Conservation (phyloP, 2,113 vertebrate genomes). For the Sterrhoptilus dennistouni region DNA sequence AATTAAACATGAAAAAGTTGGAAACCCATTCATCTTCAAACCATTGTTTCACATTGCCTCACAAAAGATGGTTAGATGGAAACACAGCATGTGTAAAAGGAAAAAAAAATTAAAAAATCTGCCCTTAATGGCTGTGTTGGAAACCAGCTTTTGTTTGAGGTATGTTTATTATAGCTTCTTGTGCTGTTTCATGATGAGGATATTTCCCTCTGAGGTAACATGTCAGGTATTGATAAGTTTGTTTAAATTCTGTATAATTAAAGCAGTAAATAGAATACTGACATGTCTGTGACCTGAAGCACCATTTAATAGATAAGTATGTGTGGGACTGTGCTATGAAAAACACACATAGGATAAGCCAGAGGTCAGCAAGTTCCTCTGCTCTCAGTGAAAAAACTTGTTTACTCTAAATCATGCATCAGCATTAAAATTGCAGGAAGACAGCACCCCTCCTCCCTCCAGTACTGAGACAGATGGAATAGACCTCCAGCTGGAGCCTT, state of each 20-base stretch:
- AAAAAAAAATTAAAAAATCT: slow-evolving; percentile 19
- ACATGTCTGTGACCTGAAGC: slow-evolving; percentile 19
- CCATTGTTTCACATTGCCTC: slow-evolving; percentile 16
- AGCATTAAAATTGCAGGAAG: slow-evolving; percentile 37
- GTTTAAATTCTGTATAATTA: slow-evolving; percentile 44
- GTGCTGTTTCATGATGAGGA: background rate
- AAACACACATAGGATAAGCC: background rate
- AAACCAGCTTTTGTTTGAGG: slow-evolving; percentile 44
- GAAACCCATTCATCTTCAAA: background rate
- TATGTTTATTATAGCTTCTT: background rate
- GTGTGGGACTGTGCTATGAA: background rate
- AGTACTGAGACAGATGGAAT: slow-evolving; percentile 54
- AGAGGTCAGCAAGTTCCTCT: slow-evolving; percentile 47
- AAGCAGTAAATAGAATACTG: slow-evolving; percentile 52
- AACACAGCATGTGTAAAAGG: slow-evolving; percentile 30
- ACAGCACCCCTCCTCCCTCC: slow-evolving; percentile 7
- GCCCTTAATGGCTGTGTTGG: background rate
- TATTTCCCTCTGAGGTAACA: slow-evolving; percentile 16
- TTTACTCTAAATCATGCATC: slow-evolving; percentile 40
- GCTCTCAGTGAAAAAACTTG: background rate
- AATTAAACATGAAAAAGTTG: slow-evolving; percentile 5
- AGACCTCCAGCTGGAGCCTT: slow-evolving; percentile 39
- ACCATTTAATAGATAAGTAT: background rate
- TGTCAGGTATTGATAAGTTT: slow-evolving; percentile 51
- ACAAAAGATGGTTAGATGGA: background rate